Evolutionary conservation across 2,113 vertebrate species (phyloP).

Genomic region (Leptosomus discolor): DNA sequence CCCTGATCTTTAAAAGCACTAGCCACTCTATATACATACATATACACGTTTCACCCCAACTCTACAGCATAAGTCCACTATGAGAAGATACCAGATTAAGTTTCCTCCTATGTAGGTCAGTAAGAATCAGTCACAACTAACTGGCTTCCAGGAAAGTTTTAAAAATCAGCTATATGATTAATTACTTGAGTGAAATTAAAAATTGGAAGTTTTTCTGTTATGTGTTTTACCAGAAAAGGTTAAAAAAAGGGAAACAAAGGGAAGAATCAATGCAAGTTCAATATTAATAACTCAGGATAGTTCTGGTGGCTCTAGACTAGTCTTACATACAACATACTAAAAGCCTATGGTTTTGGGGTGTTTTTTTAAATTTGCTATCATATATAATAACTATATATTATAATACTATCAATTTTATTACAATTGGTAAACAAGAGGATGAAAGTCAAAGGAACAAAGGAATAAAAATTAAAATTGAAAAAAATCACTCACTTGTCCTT

Average conservation of each 20-base stretch:
- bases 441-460: slow-evolving; percentile 1
- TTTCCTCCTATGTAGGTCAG: neutral
- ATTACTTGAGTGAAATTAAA: neutral
- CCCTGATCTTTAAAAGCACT: neutral
- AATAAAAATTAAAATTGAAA: neutral
- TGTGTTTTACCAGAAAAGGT: neutral
- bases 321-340: neutral
- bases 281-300: neutral
- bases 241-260: neutral
- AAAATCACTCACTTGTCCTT: slow-evolving; percentile 41
- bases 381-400: no score
- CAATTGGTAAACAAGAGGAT: neutral
- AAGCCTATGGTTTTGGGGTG: neutral
- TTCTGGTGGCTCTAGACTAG: neutral
- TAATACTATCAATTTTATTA: neutral
- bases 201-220: neutral
- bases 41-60: neutral
- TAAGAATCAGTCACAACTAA: neutral
- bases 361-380: neutral
- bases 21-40: neutral
- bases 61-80: neutral
- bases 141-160: neutral
- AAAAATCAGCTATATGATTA: neutral
- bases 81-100: neutral
- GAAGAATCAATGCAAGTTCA: neutral